phyloP scores from a whole-genome alignment of 2,797 vertebrate genomes.

The Adelosebastes latens region DNA sequence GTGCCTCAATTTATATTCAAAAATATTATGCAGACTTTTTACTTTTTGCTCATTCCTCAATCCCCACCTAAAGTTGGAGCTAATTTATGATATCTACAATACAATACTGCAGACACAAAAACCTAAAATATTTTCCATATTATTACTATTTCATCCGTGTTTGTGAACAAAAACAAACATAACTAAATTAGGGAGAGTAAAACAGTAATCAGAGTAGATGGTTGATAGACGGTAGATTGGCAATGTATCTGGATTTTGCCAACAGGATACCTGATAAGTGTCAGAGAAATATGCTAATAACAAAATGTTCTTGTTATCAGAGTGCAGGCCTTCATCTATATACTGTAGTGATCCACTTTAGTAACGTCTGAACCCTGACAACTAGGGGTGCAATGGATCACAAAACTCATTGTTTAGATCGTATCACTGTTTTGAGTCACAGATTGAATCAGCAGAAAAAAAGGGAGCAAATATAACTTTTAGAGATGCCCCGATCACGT shows the following conservation, averaged over 20 bases:
- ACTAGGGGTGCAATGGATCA: too few species aligned
- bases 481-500: too few species aligned
- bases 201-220: background rate
- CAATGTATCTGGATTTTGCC: background rate
- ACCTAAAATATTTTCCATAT: slow-evolving; percentile 12
- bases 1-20: slow-evolving; percentile 84
- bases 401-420: too few species aligned
- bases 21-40: slow-evolving; percentile 80
- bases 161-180: slow-evolving; percentile 14
- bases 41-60: slow-evolving; percentile 71
- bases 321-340: background rate
- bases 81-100: slow-evolving; percentile 66
- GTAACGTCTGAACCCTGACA: background rate
- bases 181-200: background rate
- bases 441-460: too few species aligned
- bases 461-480: too few species aligned
- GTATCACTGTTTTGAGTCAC: too few species aligned
- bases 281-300: too few species aligned
- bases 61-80: slow-evolving; percentile 71
- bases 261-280: background rate
- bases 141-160: slow-evolving; percentile 32
- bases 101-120: slow-evolving; percentile 56
- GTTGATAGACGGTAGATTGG: background rate
- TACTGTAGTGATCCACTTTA: slow-evolving; percentile 5
- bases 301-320: too few species aligned